These are phyloP conservation scores for Silurus aristotelis DNA, from an alignment of 2,797 vertebrate genomes.

Conservation along the genomic window DNA sequence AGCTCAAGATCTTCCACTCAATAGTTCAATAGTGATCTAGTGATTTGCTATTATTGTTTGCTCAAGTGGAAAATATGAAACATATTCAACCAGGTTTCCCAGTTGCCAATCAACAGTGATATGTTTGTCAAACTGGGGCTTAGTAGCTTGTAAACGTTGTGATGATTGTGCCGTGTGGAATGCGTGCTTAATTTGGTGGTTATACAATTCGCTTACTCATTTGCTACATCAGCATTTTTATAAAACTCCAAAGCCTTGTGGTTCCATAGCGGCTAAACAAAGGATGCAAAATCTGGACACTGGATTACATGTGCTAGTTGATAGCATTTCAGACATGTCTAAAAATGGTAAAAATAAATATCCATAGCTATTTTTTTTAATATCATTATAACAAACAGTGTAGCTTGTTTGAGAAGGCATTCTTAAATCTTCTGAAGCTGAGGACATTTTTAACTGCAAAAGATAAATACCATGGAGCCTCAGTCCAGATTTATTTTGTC, in stretches of 20 bases:
- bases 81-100: neutral
- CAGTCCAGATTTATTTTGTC: neutral
- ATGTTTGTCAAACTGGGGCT: neutral
- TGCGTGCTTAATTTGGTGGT: neutral
- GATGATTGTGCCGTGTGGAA: conserved; percentile 4
- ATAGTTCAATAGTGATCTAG: neutral
- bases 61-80: conserved; percentile 7
- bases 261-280: neutral
- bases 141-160: neutral
- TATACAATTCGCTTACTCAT: neutral
- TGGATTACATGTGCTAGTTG: neutral
- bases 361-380: neutral
- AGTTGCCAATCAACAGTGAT: conserved; percentile 6
- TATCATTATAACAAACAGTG: neutral
- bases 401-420: neutral
- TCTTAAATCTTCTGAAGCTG: neutral
- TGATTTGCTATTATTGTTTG: neutral
- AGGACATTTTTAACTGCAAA: neutral
- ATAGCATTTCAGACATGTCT: neutral
- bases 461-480: neutral
- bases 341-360: neutral
- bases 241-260: neutral
- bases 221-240: neutral
- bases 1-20: no score
- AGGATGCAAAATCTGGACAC: neutral